These are phyloP conservation scores for Hapalemur alaotrensis DNA, from an alignment of 2,797 vertebrate species.

Conservation along the genomic window DNA sequence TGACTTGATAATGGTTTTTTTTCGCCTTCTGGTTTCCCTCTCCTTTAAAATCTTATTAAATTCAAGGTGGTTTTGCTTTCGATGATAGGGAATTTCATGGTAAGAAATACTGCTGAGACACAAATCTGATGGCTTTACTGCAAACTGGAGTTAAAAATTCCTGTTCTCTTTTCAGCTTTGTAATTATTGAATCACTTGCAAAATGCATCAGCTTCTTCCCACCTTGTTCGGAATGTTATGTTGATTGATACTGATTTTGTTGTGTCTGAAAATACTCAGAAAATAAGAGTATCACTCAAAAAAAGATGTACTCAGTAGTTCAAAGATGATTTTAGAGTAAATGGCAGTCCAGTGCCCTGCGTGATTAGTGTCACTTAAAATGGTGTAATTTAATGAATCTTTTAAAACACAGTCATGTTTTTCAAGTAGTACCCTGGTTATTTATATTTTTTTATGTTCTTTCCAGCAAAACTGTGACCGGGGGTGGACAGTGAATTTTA, in stretches of 20 bases:
- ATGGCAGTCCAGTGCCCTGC: neutral
- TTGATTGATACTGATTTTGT: neutral
- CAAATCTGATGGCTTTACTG: neutral
- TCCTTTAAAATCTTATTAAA: neutral
- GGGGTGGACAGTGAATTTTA: neutral
- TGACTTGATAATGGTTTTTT: neutral
- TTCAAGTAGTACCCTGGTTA: neutral
- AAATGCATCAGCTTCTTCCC: neutral
- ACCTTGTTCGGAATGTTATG: neutral
- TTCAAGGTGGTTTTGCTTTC: neutral
- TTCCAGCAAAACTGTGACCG: neutral
- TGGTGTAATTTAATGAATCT: neutral
- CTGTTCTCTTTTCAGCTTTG: neutral
- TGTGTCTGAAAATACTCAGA: neutral
- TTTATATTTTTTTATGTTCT: neutral
- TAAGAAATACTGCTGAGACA: neutral
- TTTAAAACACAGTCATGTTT: neutral
- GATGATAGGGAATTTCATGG: neutral
- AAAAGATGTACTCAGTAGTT: neutral
- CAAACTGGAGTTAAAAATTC: neutral
- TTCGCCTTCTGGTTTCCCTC: neutral
- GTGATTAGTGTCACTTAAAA: slow-evolving; percentile 32
- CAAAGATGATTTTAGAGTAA: neutral
- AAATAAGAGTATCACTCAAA: neutral
- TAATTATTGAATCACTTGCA: neutral